Evolutionary conservation across 2,888 invertebrate genomes (phyloP), one percentile per base, ranked within the genome.

Genomic region (Pharmacophagus antenor): DNA sequence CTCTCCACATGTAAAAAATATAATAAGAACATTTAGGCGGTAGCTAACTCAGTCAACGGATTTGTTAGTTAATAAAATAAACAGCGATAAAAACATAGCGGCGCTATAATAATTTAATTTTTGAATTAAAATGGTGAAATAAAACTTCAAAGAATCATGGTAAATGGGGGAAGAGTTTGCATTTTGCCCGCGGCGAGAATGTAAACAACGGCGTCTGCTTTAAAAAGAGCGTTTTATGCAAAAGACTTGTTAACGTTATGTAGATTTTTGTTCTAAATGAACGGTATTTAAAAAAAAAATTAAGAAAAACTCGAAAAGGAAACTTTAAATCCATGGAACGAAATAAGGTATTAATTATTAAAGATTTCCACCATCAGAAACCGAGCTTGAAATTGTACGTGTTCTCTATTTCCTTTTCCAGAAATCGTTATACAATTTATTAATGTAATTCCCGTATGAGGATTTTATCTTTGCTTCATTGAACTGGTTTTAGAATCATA

Each of bases 171-270:
- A 52, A 58, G 27, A 58, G 58, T 58, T 58, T 58, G 58, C 58
- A 52, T 58, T 58, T 58, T 52, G 51, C 51, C 52, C 44, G 44
- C 58, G 58, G 44, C 46, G 46, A 27, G 31, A 58, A 46, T 51
- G 51, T 58, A 58, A 58, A 58, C 58, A 58, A 58, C 51, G 52
- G 52, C 52, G 51, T 58, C 51, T 64, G 60, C 64, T 62, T 63
- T 64, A 61, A 66, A 66, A 67, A 68, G 62, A 65, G 66, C 68
- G 65, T 64, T 67, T 68, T 67, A 66, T 67, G 65, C 65, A 65
- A 65, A 64, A 65, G 53, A 65, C 63, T 42, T 42, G 42, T 42
- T 42, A 42, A 50, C 50, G 50, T 42, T 57, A 50, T 50, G 50
- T 42, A 50, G 44, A 57, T 57, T 57, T 50, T 57, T 57, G 37